phyloP scores from a whole-genome alignment of 2,888 invertebrate species.

The Allolobophora icterica region DNA sequence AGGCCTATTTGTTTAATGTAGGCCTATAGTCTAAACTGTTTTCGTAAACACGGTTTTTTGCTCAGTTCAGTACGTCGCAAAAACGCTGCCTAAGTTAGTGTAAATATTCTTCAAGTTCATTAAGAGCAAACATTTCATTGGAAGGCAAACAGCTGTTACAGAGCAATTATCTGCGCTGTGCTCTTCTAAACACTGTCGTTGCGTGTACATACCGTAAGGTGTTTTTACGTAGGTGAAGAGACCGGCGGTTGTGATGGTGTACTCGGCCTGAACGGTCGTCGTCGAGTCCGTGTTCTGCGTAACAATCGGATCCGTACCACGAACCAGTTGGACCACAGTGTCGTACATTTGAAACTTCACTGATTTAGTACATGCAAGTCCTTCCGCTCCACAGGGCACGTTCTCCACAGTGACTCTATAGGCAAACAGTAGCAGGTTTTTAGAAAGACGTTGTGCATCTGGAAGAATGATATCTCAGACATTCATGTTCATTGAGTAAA shows the following conservation, averaged over 20 bases:
- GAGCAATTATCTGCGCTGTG: not conserved
- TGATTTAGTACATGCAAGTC: constrained; percentile 86
- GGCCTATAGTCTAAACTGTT: too few species aligned
- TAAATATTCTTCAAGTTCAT: not conserved
- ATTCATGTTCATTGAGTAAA: too few species aligned
- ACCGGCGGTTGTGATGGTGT: constrained; percentile 42
- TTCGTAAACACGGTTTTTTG: too few species aligned
- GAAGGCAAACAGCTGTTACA: too few species aligned
- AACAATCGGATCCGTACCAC: constrained; percentile 47
- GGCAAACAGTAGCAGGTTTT: too few species aligned
- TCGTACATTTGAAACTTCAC: constrained; percentile 64
- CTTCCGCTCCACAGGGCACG: constrained; percentile 84
- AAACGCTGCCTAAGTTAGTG: not conserved
- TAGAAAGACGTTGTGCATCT: too few species aligned
- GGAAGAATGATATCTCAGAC: too few species aligned
- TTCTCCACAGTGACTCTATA: constrained; percentile 78
- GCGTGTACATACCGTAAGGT: constrained; percentile 41
- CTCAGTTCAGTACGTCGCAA: too few species aligned
- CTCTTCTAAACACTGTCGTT: not conserved
- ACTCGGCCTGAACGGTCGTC: constrained; percentile 35
- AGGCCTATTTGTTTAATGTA: too few species aligned
- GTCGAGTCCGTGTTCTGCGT: constrained; percentile 38
- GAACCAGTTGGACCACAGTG: constrained; percentile 47
- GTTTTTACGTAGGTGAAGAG: constrained; percentile 42
- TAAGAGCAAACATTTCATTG: too few species aligned